A percentile compares a stretch with the other conserved stretches of the same genome.
phyloP scores from a whole-genome alignment of 2,888 invertebrate genomes.

The Oeneis ivallda region DNA sequence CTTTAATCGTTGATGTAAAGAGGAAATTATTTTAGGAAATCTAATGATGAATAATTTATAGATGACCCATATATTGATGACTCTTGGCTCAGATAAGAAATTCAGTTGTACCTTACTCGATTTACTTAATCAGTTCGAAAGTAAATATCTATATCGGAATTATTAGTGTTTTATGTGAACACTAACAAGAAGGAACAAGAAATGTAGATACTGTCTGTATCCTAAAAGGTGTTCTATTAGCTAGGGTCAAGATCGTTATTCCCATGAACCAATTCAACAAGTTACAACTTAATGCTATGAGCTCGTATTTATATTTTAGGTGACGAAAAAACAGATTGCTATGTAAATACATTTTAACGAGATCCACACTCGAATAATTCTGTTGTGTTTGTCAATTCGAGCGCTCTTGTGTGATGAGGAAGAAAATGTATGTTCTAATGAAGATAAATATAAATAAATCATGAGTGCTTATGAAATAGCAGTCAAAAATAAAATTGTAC shows the following conservation, averaged over 20 bases:
- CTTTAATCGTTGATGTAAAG: background rate
- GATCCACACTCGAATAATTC: conserved; percentile 37
- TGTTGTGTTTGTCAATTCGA: conserved; percentile 36
- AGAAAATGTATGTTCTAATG: conserved; percentile 37
- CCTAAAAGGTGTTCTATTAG: conserved; percentile 7
- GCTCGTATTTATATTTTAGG: conserved; percentile 27
- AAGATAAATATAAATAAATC: conserved; percentile 18
- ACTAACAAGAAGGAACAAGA: background rate
- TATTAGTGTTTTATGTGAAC: background rate
- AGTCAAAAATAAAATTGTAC: background rate
- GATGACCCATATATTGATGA: no score
- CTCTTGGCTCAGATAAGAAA: no score
- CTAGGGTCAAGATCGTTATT: conserved; percentile 6
- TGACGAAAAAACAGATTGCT: conserved; percentile 34
- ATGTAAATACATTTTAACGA: conserved; percentile 40
- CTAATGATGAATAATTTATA: no score
- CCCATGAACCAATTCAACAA: conserved; percentile 14
- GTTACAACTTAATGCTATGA: conserved; percentile 5
- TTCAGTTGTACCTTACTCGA: background rate
- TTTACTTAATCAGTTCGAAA: no score
- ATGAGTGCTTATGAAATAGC: background rate
- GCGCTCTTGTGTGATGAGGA: conserved; percentile 38
- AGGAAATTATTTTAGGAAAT: background rate
- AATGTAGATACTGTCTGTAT: background rate
- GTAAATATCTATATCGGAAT: no score